A percentile compares a stretch with the other conserved stretches of the same genome.
Conservation (phyloP, 2,888 invertebrate species). For the Pelosia muscerda region DNA sequence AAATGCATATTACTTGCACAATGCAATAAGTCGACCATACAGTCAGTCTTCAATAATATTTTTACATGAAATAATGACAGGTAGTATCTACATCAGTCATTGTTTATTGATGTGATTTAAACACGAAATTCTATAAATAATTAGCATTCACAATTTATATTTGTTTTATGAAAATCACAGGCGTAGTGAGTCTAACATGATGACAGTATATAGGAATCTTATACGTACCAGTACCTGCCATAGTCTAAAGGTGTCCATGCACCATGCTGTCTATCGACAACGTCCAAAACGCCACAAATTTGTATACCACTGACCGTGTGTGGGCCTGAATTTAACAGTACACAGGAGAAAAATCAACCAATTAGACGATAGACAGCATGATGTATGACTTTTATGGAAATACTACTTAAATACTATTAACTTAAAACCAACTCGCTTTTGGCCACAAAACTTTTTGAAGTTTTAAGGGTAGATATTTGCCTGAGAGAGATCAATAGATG, state of each 20-base stretch:
- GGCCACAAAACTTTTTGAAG: not conserved
- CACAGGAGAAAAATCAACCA: not conserved
- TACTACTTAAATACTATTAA: not conserved
- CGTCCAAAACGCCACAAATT: not conserved
- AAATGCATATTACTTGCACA: slow-evolving; percentile 44
- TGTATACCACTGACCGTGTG: not conserved
- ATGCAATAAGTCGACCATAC: slow-evolving; percentile 21
- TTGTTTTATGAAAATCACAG: not conserved
- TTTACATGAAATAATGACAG: not conserved
- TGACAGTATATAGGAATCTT: not conserved
- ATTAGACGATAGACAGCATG: not conserved
- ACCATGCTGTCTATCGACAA: not conserved
- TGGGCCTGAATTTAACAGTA: not conserved
- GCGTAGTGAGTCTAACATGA: not conserved
- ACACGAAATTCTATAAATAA: not conserved
- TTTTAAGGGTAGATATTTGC: not conserved
- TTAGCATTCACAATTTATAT: not conserved
- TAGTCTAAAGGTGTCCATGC: not conserved
- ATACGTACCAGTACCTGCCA: not conserved
- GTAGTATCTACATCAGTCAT: too few relatives aligned
- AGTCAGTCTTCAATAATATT: not conserved
- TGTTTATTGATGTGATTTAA: not conserved
- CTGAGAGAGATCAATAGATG: not conserved
- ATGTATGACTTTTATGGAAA: not conserved
- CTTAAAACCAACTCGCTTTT: not conserved